Evolutionary conservation across 2,888 invertebrate species (phyloP), one percentile per base, ranked within the genome.

Genomic region (Micoletzkya japonica): DNA sequence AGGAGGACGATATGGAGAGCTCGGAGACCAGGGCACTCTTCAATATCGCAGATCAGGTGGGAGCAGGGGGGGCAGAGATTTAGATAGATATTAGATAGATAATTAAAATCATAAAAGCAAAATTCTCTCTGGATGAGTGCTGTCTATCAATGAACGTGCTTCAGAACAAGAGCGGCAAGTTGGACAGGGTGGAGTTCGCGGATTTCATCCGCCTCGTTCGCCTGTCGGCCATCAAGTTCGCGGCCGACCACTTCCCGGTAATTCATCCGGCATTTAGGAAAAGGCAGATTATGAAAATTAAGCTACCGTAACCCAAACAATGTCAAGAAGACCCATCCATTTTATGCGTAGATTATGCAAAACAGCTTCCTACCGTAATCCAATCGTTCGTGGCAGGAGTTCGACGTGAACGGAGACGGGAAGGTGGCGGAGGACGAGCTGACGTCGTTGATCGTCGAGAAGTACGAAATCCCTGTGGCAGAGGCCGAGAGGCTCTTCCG

Each of bases 141-240:
- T 7, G 7, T 39, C 17, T 39, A 17, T 39, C 39, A 17, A 39
- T 39, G 17, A 39, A 39, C 17, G 39, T 39, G 7, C 61, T 77
- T 50, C 50, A 80, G 75, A 83, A 84, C 71, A 81, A 80, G 57
- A 80, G 76, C 58, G 80, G 81, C 7, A 76, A 78, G 32, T 66
- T 84, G 66, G 84, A 84, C 72, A 81, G 82, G 64, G 83, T 83
- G 6, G 83, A 83, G 63, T 69, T 83, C 28, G 83, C 83, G 14
- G 83, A 83, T 68, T 83, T 83, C 75, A 75, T 83, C 44, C 74
- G 84, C 54, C 75, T 84, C 26, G 84, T 84, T 3, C 74, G 84
- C 30, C 70, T 84, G 10, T 81, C 80, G 32, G 81, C 84, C 32
- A 84, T 84, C 70, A 84, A 84, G 60, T 82, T 80, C 71, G 82